Base-by-base conservation (phyloP, 92 coral and sea anemone species). In the Meandrina meandrites region DNA sequence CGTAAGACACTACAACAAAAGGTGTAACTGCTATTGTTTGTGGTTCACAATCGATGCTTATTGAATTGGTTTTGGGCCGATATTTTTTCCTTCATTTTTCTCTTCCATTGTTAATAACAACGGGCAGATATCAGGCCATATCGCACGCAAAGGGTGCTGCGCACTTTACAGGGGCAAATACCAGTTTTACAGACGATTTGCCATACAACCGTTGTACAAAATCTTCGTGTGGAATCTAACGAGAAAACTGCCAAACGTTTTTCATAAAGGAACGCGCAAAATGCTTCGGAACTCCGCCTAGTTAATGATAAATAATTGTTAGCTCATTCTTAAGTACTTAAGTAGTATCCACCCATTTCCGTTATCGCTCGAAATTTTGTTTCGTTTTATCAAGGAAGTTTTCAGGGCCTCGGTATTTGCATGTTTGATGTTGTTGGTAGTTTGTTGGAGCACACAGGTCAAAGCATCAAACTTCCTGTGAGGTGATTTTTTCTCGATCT, bases 261-360 rank as follows among this genome's bases (percentile, higher is more conserved):
- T 69, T 22, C 32, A 4, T 24, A 3, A 8, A 48, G 78, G 80
- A 71, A 73, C 31, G 32, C 32, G 76, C 50, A 34, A 53, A 81
- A 83, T 83, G 19, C 1, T 19, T 36, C 24, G 35, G 48, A 40
- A 66, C 50, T 70, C 86, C 79, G 45, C 56, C 51, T 37, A 73
- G 35, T 73, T 34, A 36, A 40, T 73, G 51, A 36, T 5, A 35
- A 17, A 21, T 73, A 34, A 36, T 73, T 19, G 50, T 73, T 36
- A 57, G 51, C 71, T 56, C 42, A 60, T 85, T 37, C 32, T 77
- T 62, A 77, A 77, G 76, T 30, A 84, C 87, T 85, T 64, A 40
- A 75, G 88, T 36, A 36, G 88, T 60, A 0, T 18, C 51, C 88
- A 12, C 88, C 88, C 45, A 76, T 85, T 85, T 85, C 88, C 88